Base-by-base conservation (phyloP, 2,797 vertebrate genomes). In the Ptychobarbus kaznakovi region DNA sequence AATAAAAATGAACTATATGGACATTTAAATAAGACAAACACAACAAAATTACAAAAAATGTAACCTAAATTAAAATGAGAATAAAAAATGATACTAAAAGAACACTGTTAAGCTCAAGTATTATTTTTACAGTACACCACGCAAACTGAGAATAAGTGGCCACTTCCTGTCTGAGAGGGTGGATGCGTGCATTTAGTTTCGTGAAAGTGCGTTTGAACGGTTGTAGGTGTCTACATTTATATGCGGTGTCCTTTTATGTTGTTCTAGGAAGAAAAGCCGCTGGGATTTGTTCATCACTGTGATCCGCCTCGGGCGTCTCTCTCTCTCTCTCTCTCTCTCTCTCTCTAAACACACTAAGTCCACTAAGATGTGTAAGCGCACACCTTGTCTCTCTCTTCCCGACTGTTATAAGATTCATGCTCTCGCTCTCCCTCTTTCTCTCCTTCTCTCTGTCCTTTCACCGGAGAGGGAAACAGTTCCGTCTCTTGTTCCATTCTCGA, bases 321-420 rank as follows among this genome's bases (percentile, higher is more conserved):
- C 35, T 49, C 70, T 77, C 80, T 46, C 44, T 46, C 44, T 46
- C 44, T 49, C 70, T 77, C 80, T 46, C 44, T 46, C 44, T 46
- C 44, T 66, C 76, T 85, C 83, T 72, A 79, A 84, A 85, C 83
- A 74, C 86, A 49, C 73, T 82, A 82, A 84, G 46, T 83, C 83
- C 82, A 81, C 32, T 86, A 79, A 88, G 83, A 86, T 90, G 88
- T 89, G 85, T 88, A 89, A 86, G 86, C 75, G 42, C 86, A 89
- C 85, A 88, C 85, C 88, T 80, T 66, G 65, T 76, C 69, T 89
- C 79, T 87, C 87, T 83, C 86, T 63, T 76, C 28, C 79, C 35
- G 53, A 80, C 80, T 84, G 74, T 58, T 89, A 74, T 88, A 90
- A 90, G 87, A 90, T 88, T 90, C 87, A 90, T 88, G 86, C 65